Base-by-base conservation (phyloP, 2,113 vertebrate genomes). In the Thomomys bottae region DNA sequence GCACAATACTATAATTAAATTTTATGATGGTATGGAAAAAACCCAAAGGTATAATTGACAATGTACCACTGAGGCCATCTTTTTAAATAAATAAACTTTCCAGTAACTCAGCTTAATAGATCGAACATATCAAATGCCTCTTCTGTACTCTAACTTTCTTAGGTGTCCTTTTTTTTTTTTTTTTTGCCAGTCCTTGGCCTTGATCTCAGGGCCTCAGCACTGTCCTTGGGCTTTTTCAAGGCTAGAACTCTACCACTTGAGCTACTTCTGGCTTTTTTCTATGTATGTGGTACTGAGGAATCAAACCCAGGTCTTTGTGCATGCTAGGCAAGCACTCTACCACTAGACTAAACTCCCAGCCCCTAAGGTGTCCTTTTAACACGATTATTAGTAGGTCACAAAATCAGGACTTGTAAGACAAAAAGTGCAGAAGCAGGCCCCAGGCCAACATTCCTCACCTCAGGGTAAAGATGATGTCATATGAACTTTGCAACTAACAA, bases 31-130 rank as follows among this genome's bases (percentile, higher is more conserved):
- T 68, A 84, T 79, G 36, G 66, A 81, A 83, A 84, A 84, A 84
- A 32, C 11, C 36, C 63, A 68, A 84, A 30, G 49, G 45, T 90
- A 84, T n/a, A 84, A 88, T 86, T 28, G 42, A 91, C 21, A 81
- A n/a, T n/a, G n/a, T 70, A 93, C 2, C 57, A 88, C 4, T 73
- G 87, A 95, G 42, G 81, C 68, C 68, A 92, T 91, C 66, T 54
- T 26, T 84, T 94, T 83, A 54, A 54, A 90, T 80, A 90, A 92
- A 84, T 87, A 91, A 88, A 84, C 57, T 92, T 59, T 87, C 57
- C 40, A 45, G 66, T 63, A 91, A 73, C 72, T 79, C 34, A 57
- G 72, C 45, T 92, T 84, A 89, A 63, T 80, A 89, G 59, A 68
- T 1, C 67, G 54, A 87, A 89, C 45, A 73, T 15, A 78, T 82